Conservation (phyloP, 1,140 invertebrate species). For the Ostrea edulis region DNA sequence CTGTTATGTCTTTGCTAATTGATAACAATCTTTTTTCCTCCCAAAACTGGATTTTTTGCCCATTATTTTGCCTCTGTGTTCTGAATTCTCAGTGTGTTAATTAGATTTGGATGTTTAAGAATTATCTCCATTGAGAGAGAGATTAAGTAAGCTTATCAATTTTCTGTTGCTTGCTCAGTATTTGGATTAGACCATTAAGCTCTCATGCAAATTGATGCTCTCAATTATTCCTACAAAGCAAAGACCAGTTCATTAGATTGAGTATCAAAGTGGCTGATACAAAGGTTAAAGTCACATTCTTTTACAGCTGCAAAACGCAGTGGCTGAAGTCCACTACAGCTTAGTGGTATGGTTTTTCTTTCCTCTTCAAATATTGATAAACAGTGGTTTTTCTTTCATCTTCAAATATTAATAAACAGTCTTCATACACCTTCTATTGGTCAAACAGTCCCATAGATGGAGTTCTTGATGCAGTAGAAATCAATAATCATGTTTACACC, state of each 20-base stretch:
- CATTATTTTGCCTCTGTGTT: background rate
- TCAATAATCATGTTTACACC: background rate
- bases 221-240: background rate
- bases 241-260: background rate
- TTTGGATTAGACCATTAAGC: background rate
- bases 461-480: background rate
- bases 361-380: background rate
- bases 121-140: background rate
- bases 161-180: background rate
- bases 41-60: background rate
- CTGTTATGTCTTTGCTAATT: background rate
- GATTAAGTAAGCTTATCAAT: background rate
- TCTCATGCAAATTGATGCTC: background rate
- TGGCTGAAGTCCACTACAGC: background rate
- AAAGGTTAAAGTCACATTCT: background rate
- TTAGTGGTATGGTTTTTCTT: background rate
- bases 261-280: background rate
- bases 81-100: background rate
- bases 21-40: background rate
- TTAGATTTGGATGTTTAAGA: background rate
- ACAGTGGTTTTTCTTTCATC: background rate
- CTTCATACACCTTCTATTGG: background rate
- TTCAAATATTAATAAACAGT: background rate
- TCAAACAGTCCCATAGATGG: background rate
- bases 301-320: background rate